Conservation (phyloP, 2,888 invertebrate genomes). For the Idaea biselata region DNA sequence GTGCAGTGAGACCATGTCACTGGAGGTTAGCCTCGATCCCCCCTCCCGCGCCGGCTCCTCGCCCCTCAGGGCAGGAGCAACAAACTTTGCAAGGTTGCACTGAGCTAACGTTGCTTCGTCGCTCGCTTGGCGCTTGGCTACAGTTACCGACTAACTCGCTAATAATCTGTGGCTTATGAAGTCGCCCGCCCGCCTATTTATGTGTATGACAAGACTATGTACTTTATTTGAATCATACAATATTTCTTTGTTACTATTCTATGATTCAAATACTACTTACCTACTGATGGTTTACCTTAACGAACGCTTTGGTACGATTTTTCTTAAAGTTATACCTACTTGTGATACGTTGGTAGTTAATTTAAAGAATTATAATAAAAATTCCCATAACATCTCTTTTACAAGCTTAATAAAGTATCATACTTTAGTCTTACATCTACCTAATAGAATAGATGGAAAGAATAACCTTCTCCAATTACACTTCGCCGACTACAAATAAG, state of each 20-base stretch:
- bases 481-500: too few species aligned
- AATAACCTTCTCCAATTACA: too few species aligned
- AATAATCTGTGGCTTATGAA: conserved; percentile 49
- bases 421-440: too few species aligned
- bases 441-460: too few species aligned
- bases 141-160: conserved; percentile 33
- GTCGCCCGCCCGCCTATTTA: conserved; percentile 75
- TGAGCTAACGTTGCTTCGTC: conserved; percentile 46
- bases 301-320: too few species aligned
- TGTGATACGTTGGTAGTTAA: too few species aligned
- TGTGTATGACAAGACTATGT: conserved; percentile 17
- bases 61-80: conserved; percentile 59
- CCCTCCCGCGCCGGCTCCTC: conserved; percentile 30
- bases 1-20: conserved; percentile 50
- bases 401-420: too few species aligned
- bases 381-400: too few species aligned
- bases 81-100: conserved; percentile 79
- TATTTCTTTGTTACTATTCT: conserved; percentile 66
- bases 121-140: conserved; percentile 56
- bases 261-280: conserved; percentile 36
- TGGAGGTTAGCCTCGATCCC: conserved; percentile 54
- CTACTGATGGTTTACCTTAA: too few species aligned
- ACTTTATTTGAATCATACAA: conserved; percentile 38
- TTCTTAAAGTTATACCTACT: too few species aligned
- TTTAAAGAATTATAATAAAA: too few species aligned